Percentiles rank a stretch among this genome's conserved stretches.
Evolutionary conservation across 2,797 vertebrate genomes (phyloP).

Genomic region (Microchirus variegatus): DNA sequence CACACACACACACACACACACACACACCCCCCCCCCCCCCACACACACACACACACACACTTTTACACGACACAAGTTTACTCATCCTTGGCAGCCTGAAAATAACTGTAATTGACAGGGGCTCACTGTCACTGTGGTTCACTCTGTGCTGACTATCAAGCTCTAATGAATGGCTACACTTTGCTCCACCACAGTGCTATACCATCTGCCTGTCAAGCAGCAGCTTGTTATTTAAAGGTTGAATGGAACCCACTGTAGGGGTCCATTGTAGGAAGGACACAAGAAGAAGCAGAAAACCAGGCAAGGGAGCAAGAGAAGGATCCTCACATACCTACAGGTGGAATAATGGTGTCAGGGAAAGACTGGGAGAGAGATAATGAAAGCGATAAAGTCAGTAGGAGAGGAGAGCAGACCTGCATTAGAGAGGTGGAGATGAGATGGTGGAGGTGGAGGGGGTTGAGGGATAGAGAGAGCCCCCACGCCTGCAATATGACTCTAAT

Average conservation of each 20-base stretch:
- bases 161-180: constrained; percentile 62
- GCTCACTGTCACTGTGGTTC: constrained; percentile 42
- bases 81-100: constrained; percentile 40
- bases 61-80: too few relatives aligned
- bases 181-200: constrained; percentile 32
- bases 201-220: constrained; percentile 59
- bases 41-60: constrained; percentile 22
- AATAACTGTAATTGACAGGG: constrained; percentile 72
- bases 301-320: background rate
- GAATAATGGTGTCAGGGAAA: constrained; percentile 25
- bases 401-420: constrained; percentile 21
- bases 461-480: constrained; percentile 17
- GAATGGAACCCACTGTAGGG: constrained; percentile 45
- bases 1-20: constrained; percentile 28
- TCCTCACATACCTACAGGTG: constrained; percentile 48
- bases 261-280: constrained; percentile 55
- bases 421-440: constrained; percentile 32
- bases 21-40: too few relatives aligned
- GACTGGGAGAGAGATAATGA: constrained; percentile 35
- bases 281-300: constrained; percentile 14
- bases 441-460: constrained; percentile 11
- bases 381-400: constrained; percentile 19
- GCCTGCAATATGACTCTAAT: constrained; percentile 70
- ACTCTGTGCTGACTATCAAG: constrained; percentile 39
- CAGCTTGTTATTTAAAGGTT: constrained; percentile 72